These are phyloP conservation scores for Hoplostethus mediterraneus DNA, from an alignment of 2,797 vertebrate species.

Conservation along the genomic window DNA sequence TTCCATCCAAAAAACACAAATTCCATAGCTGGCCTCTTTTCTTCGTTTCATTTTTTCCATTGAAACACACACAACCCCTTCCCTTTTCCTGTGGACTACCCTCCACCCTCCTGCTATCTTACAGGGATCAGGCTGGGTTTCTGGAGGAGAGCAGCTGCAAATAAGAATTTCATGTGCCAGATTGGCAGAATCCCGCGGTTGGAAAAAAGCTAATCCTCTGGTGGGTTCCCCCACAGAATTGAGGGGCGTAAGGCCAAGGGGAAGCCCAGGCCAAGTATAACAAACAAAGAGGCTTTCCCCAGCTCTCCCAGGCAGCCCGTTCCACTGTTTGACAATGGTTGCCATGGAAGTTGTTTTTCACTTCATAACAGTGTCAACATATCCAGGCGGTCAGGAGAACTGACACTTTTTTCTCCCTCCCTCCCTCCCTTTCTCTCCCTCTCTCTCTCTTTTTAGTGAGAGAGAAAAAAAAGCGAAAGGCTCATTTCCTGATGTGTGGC, in stretches of 20 bases:
- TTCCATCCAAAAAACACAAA: constrained; percentile 83
- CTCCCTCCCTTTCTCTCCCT: constrained; percentile 1
- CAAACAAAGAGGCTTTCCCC: constrained; percentile 95
- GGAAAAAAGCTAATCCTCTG: constrained; percentile 86
- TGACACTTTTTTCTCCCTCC: constrained; percentile 62
- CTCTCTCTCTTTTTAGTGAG: constrained; percentile 29
- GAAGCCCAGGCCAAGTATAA: constrained; percentile 88
- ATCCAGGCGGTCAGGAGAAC: constrained; percentile 73
- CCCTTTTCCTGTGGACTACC: constrained; percentile 77
- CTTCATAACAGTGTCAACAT: constrained; percentile 90
- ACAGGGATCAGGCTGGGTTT: constrained; percentile 84
- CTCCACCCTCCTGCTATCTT: constrained; percentile 84
- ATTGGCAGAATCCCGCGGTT: constrained; percentile 84
- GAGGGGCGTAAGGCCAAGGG: constrained; percentile 84
- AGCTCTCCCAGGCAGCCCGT: constrained; percentile 86
- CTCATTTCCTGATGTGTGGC: constrained; percentile 67
- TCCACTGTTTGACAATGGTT: constrained; percentile 92
- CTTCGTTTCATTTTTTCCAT: constrained; percentile 89
- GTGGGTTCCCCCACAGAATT: constrained; percentile 87
- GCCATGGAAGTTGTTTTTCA: constrained; percentile 93
- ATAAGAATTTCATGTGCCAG: constrained; percentile 84
- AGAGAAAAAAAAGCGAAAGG: constrained; percentile 55
- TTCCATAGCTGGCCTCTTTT: constrained; percentile 70
- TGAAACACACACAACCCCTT: constrained; percentile 62
- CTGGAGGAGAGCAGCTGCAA: constrained; percentile 87